A percentile compares a stretch with the other conserved stretches of the same genome.
These are phyloP conservation scores for Corbicula japonica DNA, from an alignment of 2,888 invertebrate genomes.

Conservation along the genomic window DNA sequence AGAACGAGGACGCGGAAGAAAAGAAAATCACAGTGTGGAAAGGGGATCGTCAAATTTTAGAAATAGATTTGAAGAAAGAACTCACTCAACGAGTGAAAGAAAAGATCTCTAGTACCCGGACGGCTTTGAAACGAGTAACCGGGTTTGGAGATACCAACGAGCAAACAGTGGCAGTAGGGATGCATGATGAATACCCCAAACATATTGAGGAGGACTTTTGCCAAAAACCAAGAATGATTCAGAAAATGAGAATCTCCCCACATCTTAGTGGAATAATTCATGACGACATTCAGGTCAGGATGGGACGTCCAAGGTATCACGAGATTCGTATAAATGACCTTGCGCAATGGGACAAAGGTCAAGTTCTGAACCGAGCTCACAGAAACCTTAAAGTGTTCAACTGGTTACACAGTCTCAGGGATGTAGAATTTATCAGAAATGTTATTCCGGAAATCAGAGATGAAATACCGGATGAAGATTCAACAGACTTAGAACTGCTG, in stretches of 20 bases:
- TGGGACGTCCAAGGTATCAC: slow-evolving; percentile 82
- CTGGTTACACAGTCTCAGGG: slow-evolving; percentile 96
- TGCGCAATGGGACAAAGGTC: slow-evolving; percentile 75
- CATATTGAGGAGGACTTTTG: slow-evolving; percentile 77
- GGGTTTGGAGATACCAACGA: slow-evolving; percentile 77
- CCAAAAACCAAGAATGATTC: slow-evolving; percentile 76
- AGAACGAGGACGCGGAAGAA: slow-evolving; percentile 19
- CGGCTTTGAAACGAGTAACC: slow-evolving; percentile 74
- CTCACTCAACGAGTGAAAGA: slow-evolving; percentile 71
- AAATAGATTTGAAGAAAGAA: slow-evolving; percentile 77
- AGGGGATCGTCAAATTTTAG: slow-evolving; percentile 76
- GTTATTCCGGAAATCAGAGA: slow-evolving; percentile 66
- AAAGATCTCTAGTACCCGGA: slow-evolving; percentile 69
- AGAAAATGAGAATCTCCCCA: slow-evolving; percentile 81
- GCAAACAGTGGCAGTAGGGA: slow-evolving; percentile 59
- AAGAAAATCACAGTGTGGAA: slow-evolving; percentile 75
- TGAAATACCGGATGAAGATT: slow-evolving; percentile 53
- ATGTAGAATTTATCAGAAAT: slow-evolving; percentile 85
- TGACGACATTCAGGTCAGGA: slow-evolving; percentile 79
- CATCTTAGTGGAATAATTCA: slow-evolving; percentile 79
- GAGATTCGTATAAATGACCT: slow-evolving; percentile 77
- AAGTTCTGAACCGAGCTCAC: slow-evolving; percentile 75
- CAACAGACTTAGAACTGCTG: slow-evolving; percentile 54
- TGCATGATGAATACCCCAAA: slow-evolving; percentile 74
- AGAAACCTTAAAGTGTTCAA: slow-evolving; percentile 98